phyloP scores from a whole-genome alignment of 37 sponge, comb jelly and placozoan genomes.

The Halichondria panicea region DNA sequence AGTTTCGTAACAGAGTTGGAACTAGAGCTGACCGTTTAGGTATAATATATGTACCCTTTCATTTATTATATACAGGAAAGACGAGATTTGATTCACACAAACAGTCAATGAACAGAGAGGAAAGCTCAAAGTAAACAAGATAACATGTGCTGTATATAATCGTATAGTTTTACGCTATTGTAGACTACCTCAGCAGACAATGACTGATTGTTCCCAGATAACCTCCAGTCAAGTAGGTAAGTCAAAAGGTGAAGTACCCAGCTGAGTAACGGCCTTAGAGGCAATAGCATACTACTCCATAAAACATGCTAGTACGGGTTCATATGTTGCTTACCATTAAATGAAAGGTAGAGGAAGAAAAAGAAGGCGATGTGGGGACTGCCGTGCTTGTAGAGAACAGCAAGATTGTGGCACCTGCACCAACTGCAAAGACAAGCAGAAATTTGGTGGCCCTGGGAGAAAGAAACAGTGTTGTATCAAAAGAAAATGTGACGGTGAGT shows the following conservation, averaged over 20 bases:
- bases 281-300: not conserved
- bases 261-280: not conserved
- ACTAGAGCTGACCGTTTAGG: constrained; percentile 12
- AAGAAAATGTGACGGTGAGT: not conserved
- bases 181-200: too few species aligned
- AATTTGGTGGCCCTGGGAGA: constrained; percentile 56
- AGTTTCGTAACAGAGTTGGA: constrained; percentile 18
- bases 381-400: not conserved
- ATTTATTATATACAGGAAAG: too few species aligned
- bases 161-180: not conserved
- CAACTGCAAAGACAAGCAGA: constrained; percentile 58
- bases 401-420: constrained; percentile 64
- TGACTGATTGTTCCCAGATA: too few species aligned
- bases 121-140: not conserved
- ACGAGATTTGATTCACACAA: too few species aligned
- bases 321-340: too few species aligned
- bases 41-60: not conserved
- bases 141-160: not conserved
- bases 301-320: too few species aligned
- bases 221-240: too few species aligned
- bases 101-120: too few species aligned
- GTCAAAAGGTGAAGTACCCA: not conserved
- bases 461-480: constrained; percentile 29
- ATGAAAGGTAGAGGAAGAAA: too few species aligned
- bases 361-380: not conserved